Evolutionary conservation across 2,797 vertebrate genomes (phyloP).

Genomic region (Buceros bicornis): DNA sequence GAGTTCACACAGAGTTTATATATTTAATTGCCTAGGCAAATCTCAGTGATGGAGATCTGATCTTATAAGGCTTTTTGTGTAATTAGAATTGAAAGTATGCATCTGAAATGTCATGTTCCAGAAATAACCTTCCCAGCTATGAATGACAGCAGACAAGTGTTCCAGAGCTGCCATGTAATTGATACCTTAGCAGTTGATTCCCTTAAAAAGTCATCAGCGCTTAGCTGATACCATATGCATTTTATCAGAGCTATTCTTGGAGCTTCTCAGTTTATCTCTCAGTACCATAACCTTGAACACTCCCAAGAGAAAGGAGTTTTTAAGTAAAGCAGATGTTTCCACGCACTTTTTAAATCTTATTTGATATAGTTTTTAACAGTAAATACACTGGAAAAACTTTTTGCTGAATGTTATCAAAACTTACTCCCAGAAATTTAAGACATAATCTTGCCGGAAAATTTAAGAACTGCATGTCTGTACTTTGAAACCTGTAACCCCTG

Average conservation of each 20-base stretch:
- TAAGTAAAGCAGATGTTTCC: constrained; percentile 57
- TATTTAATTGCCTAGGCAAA: constrained; percentile 19
- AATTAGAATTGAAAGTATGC: constrained; percentile 75
- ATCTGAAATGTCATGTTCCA: constrained; percentile 89
- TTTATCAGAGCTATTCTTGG: constrained; percentile 96
- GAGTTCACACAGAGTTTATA: not conserved
- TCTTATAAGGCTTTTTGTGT: constrained; percentile 76
- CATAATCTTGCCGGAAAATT: not conserved
- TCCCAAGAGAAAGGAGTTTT: constrained; percentile 55
- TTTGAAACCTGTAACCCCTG: not conserved
- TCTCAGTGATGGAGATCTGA: constrained; percentile 37
- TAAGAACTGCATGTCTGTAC: not conserved
- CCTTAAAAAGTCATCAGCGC: constrained; percentile 97
- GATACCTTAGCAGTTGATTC: constrained; percentile 91
- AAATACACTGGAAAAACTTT: not conserved
- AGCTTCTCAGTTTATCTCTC: constrained; percentile 82
- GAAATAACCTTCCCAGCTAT: constrained; percentile 86
- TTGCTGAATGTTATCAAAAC: not conserved
- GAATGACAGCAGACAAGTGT: constrained; percentile 95
- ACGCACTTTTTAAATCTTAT: not conserved
- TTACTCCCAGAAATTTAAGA: not conserved
- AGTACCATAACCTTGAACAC: constrained; percentile 85
- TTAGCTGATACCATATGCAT: constrained; percentile 85
- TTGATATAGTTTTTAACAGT: not conserved
- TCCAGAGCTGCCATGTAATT: constrained; percentile 87